phyloP scores from a whole-genome alignment of 2,797 vertebrate genomes.

The Aplochiton taeniatus region DNA sequence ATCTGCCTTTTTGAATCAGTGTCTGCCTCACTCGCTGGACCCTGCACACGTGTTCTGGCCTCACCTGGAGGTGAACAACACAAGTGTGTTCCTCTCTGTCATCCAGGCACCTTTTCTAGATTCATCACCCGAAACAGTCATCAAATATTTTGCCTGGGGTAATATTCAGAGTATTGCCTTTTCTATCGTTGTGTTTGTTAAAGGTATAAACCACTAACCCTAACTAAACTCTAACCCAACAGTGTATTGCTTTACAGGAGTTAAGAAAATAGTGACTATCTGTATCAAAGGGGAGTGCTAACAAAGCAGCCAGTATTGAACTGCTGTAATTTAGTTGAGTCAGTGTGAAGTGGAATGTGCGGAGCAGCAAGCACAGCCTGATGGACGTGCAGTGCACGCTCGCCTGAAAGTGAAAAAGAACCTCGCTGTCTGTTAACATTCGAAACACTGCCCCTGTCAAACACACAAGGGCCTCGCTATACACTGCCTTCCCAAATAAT shows the following conservation, averaged over 20 bases:
- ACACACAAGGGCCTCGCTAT: constrained; percentile 15
- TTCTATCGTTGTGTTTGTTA: no score
- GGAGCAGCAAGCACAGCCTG: constrained; percentile 4
- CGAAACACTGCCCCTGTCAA: constrained; percentile 23
- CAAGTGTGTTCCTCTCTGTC: no score
- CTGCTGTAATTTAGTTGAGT: constrained; percentile 16
- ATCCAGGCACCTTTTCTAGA: no score
- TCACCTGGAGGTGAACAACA: no score
- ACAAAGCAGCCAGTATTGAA: constrained; percentile 6
- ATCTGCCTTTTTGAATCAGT: not conserved
- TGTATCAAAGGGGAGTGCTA: not conserved
- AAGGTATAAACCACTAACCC: no score
- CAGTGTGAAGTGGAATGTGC: constrained; percentile 33
- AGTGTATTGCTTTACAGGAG: no score
- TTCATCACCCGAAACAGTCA: no score
- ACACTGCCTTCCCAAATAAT: constrained; percentile 56
- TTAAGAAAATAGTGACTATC: not conserved
- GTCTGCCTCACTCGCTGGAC: constrained; percentile 4
- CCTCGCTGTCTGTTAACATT: constrained; percentile 20
- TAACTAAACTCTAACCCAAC: no score
- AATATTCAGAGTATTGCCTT: no score
- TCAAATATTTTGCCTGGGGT: no score
- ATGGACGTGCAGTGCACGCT: no score
- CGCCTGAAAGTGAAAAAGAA: not conserved
- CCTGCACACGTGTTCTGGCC: no score